Evolutionary conservation across 2,797 vertebrate genomes (phyloP).

Genomic region (Enteromius mattozi): DNA sequence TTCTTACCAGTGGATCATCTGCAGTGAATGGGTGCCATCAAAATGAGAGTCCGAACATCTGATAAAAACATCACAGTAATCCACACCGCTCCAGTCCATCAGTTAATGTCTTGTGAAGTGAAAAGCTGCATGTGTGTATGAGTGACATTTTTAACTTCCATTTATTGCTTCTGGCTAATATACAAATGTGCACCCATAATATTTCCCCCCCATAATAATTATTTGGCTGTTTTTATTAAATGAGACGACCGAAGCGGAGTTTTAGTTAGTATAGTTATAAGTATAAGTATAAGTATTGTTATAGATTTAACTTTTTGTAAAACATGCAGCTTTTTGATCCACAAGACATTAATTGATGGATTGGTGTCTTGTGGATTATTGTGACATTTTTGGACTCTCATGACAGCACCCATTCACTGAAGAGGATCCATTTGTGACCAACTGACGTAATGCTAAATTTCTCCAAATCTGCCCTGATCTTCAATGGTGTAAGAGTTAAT

Average conservation of each 20-base stretch:
- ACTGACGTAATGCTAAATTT: not conserved
- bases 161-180: not conserved
- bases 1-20: not conserved
- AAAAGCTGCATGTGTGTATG: not conserved
- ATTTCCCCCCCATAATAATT: not conserved
- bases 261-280: too few species aligned
- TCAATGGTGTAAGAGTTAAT: not conserved
- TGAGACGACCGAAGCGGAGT: too few species aligned
- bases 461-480: too few species aligned
- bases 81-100: not conserved
- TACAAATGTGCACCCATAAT: not conserved
- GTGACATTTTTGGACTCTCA: not conserved
- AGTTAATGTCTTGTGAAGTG: not conserved
- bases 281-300: too few species aligned
- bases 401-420: not conserved
- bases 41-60: not conserved
- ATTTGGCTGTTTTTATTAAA: not conserved
- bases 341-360: not conserved
- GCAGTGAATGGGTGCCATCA: conserved; percentile 2
- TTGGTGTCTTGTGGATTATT: not conserved
- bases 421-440: not conserved
- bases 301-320: too few species aligned
- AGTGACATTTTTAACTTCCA: not conserved
- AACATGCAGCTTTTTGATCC: not conserved
- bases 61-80: not conserved